These are phyloP conservation scores for Dunckerocampus dactyliophorus DNA, from an alignment of 2,113 vertebrate genomes.

Conservation along the genomic window DNA sequence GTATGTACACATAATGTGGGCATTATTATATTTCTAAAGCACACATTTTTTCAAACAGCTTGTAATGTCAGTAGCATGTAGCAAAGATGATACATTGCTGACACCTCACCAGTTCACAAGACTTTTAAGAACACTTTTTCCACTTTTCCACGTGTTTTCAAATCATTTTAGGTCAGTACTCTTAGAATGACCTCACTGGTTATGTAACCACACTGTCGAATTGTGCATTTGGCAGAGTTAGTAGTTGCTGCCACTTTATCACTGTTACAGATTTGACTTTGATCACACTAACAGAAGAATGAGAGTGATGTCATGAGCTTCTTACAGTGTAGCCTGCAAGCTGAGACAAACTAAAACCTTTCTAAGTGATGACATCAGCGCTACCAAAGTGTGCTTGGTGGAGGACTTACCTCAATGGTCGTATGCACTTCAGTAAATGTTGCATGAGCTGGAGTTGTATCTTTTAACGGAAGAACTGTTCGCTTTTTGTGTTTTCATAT, in stretches of 20 bases:
- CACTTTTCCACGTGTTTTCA: too few relatives aligned
- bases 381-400: constrained; percentile 29
- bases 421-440: neutral
- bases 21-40: neutral
- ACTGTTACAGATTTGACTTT: constrained; percentile 34
- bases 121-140: neutral
- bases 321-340: constrained; percentile 35
- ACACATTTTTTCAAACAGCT: neutral
- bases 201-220: constrained; percentile 1
- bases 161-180: too few relatives aligned
- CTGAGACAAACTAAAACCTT: constrained; percentile 42
- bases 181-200: neutral
- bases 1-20: neutral
- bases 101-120: neutral
- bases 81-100: neutral
- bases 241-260: constrained; percentile 35
- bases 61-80: neutral
- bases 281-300: constrained; percentile 33
- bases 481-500: too few relatives aligned
- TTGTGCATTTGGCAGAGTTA: constrained; percentile 24
- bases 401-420: constrained; percentile 6
- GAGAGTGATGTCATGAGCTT: constrained; percentile 44
- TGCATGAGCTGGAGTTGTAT: neutral
- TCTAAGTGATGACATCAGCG: constrained; percentile 52
- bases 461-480: too few relatives aligned